Conservation (phyloP, 1,140 invertebrate genomes). For the Dinoponera quadriceps region DNA sequence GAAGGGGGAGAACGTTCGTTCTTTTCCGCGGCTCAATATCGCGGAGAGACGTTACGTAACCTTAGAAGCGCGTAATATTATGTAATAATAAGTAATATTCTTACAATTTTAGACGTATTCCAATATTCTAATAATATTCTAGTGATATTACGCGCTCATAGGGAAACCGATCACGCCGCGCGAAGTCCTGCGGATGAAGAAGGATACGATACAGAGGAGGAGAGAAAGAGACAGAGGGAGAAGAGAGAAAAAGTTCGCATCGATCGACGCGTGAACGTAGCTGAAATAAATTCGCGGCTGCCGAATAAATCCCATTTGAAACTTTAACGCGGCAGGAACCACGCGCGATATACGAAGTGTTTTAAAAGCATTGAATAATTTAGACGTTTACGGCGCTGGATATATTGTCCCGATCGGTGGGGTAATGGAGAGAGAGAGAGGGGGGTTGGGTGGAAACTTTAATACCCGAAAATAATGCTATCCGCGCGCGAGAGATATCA, state of each 20-base stretch:
- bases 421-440: too few species aligned
- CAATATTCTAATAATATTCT: too few species aligned
- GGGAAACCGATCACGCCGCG: slow-evolving; percentile 43
- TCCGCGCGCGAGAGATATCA: slow-evolving; percentile 1
- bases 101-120: too few species aligned
- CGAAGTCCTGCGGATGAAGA: slow-evolving; percentile 19
- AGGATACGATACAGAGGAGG: too few species aligned
- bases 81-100: too few species aligned
- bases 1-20: background rate
- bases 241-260: slow-evolving; percentile 6
- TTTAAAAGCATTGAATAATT: slow-evolving; percentile 36
- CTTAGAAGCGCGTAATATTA: too few species aligned
- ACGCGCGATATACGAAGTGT: background rate
- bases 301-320: slow-evolving; percentile 30
- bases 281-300: slow-evolving; percentile 24
- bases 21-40: slow-evolving; percentile 40
- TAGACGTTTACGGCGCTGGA: background rate
- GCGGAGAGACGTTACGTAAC: slow-evolving; percentile 17
- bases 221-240: too few species aligned
- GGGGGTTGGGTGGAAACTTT: slow-evolving; percentile 1
- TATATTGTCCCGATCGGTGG: too few species aligned
- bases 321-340: slow-evolving; percentile 1
- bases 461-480: slow-evolving; percentile 4
- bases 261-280: slow-evolving; percentile 6
- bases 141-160: too few species aligned